These are phyloP conservation scores for Eilema sororculum DNA, from an alignment of 2,888 invertebrate species.

Conservation along the genomic window DNA sequence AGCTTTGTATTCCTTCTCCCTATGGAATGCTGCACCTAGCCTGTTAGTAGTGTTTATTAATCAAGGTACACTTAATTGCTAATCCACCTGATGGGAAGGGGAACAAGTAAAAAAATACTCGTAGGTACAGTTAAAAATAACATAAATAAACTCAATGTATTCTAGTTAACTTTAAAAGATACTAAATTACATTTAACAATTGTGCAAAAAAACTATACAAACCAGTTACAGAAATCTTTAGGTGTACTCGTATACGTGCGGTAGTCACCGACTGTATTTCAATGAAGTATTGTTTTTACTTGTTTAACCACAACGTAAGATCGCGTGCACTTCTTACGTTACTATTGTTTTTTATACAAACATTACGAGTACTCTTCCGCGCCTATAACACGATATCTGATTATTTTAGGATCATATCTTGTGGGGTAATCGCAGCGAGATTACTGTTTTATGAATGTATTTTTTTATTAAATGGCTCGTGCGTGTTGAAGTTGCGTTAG, in stretches of 20 bases:
- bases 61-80: not conserved
- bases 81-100: too few species aligned
- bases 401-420: constrained; percentile 37
- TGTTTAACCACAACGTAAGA: constrained; percentile 21
- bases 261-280: constrained; percentile 37
- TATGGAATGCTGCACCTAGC: too few species aligned
- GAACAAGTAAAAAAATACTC: too few species aligned
- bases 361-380: constrained; percentile 45
- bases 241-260: constrained; percentile 10
- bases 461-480: not conserved
- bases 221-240: not conserved
- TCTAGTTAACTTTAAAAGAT: not conserved
- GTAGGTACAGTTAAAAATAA: too few species aligned
- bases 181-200: not conserved
- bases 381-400: constrained; percentile 40
- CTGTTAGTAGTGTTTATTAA: too few species aligned
- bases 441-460: constrained; percentile 27
- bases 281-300: constrained; percentile 47
- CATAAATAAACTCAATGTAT: not conserved
- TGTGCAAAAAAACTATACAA: not conserved
- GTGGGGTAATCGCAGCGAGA: constrained; percentile 32
- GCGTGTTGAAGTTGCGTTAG: not conserved
- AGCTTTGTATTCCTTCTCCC: too few species aligned
- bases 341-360: constrained; percentile 24
- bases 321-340: constrained; percentile 53